A percentile compares a stretch with the other conserved stretches of the same genome.
Evolutionary conservation across 2,888 invertebrate genomes (phyloP).

Genomic region (Lepidocyrtinus sp.): DNA sequence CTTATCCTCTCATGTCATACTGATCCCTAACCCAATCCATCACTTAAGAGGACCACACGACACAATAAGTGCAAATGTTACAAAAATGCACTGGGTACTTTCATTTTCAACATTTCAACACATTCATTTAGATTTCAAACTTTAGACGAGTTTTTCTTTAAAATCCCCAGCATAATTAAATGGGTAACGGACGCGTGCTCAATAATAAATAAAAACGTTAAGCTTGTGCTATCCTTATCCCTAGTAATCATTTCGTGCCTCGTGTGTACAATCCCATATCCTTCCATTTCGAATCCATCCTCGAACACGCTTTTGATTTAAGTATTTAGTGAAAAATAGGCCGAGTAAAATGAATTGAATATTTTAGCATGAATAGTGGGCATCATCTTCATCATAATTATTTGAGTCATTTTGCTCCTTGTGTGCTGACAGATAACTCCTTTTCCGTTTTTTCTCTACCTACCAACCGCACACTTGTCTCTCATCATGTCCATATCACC

Average conservation of each 20-base stretch:
- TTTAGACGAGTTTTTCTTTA: neutral
- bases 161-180: conserved; percentile 9
- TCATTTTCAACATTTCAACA: conserved; percentile 20
- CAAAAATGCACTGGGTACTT: conserved; percentile 9
- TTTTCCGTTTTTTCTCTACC: neutral
- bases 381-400: conserved; percentile 17
- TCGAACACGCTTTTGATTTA: no score
- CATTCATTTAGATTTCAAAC: neutral
- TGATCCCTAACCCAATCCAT: conserved; percentile 16
- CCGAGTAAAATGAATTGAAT: neutral
- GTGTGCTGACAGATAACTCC: conserved; percentile 14
- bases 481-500: conserved; percentile 27
- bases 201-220: conserved; percentile 10
- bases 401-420: neutral
- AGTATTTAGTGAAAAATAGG: neutral
- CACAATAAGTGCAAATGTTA: conserved; percentile 7
- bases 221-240: neutral
- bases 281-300: no score
- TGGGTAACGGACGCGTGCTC: neutral
- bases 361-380: no score
- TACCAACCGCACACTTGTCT: neutral
- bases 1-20: neutral
- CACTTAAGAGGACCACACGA: conserved; percentile 8
- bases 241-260: neutral
- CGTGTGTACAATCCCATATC: no score